phyloP scores from a whole-genome alignment of 2,113 vertebrate genomes.

The Ctenomys sociabilis region DNA sequence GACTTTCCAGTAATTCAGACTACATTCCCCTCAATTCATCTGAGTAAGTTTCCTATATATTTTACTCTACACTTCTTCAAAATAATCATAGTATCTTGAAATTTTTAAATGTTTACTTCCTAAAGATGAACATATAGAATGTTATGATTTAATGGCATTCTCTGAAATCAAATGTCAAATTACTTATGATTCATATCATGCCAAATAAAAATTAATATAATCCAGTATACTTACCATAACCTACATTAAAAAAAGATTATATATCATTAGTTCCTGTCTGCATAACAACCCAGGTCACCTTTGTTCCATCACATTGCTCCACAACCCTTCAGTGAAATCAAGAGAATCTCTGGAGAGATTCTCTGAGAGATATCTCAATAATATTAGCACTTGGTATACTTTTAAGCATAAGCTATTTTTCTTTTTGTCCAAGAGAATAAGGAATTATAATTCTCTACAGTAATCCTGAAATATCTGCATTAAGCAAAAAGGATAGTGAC shows the following conservation, averaged over 20 bases:
- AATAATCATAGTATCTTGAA: conserved; percentile 43
- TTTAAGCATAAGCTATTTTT: conserved; percentile 41
- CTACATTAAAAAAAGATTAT: conserved; percentile 54
- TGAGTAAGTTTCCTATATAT: conserved; percentile 28
- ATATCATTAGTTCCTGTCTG: background rate
- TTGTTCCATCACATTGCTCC: conserved; percentile 15
- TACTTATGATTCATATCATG: conserved; percentile 48
- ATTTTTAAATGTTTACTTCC: conserved; percentile 48
- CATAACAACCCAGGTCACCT: conserved; percentile 43
- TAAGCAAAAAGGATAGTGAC: conserved; percentile 55
- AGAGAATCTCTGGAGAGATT: conserved; percentile 45
- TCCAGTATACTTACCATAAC: conserved; percentile 32
- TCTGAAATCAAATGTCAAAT: conserved; percentile 59
- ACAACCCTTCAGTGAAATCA: conserved; percentile 50
- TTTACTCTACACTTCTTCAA: conserved; percentile 43
- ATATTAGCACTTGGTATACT: conserved; percentile 35
- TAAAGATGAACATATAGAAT: conserved; percentile 39
- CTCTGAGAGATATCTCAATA: too few species aligned
- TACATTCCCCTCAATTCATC: conserved; percentile 45
- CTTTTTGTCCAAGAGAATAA: conserved; percentile 26
- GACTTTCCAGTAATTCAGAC: conserved; percentile 44
- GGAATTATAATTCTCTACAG: conserved; percentile 60
- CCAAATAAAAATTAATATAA: conserved; percentile 55
- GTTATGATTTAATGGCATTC: conserved; percentile 36
- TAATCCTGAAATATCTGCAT: conserved; percentile 51